Conservation (phyloP, 2,797 vertebrate genomes). For the Pyrocephalus nanus region DNA sequence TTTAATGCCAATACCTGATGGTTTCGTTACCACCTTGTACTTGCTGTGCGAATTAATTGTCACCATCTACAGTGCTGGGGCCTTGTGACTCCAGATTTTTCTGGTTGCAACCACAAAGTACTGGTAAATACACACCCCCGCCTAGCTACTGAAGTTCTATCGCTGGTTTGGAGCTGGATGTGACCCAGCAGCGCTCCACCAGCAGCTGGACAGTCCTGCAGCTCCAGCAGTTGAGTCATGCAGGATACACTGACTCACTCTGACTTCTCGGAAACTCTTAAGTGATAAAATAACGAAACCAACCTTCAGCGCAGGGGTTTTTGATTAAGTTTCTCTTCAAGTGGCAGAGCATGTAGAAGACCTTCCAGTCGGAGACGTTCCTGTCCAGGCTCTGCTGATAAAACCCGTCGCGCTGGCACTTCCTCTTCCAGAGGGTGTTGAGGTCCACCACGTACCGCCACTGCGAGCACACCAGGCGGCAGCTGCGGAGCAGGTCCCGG, state of each 20-base stretch:
- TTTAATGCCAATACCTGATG: not conserved
- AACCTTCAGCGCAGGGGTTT: slow-evolving; percentile 86
- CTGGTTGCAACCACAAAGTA: not conserved
- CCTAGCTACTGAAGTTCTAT: rapidly evolving
- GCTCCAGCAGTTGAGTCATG: rapidly evolving
- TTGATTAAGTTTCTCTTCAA: slow-evolving; percentile 85
- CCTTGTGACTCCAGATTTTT: not conserved
- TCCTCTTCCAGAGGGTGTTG: slow-evolving; percentile 84
- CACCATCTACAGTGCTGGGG: not conserved
- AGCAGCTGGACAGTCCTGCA: not conserved
- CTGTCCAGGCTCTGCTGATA: slow-evolving; percentile 3
- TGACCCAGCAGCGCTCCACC: not conserved
- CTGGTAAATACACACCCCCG: rapidly evolving
- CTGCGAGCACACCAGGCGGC: slow-evolving; percentile 81
- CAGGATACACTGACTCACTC: not conserved
- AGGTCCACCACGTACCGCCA: slow-evolving; percentile 87
- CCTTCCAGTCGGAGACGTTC: slow-evolving; percentile 78
- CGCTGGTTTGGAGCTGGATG: not conserved
- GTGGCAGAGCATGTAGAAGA: slow-evolving; percentile 82
- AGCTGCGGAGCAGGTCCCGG: slow-evolving; percentile 76
- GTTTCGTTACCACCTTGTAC: not conserved
- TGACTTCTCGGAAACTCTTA: not conserved
- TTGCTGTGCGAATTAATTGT: not conserved
- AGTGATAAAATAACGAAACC: not conserved
- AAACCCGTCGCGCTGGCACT: slow-evolving; percentile 83